These are phyloP conservation scores for Pocillopora verrucosa DNA, from an alignment of 64 coral and sea anemone genomes.

Conservation along the genomic window DNA sequence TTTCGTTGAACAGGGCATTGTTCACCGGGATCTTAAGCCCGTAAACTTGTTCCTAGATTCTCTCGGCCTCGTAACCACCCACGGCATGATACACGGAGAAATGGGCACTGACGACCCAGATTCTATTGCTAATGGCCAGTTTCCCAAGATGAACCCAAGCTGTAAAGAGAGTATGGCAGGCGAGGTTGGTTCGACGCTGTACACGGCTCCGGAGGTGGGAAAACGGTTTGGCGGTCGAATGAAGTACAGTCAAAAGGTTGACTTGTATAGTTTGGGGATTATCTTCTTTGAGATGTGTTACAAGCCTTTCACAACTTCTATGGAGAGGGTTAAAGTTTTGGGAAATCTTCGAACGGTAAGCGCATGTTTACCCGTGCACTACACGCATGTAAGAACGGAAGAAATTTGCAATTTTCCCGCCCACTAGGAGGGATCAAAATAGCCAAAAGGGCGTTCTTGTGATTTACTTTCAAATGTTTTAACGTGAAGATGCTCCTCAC, in stretches of 20 bases:
- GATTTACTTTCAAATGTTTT: too few species aligned
- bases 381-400: slow-evolving; percentile 83
- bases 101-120: slow-evolving; percentile 21
- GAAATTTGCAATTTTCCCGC: too few species aligned
- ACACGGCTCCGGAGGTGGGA: slow-evolving; percentile 86
- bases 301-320: slow-evolving; percentile 74
- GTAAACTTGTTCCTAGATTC: slow-evolving; percentile 95
- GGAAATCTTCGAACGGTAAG: slow-evolving; percentile 88
- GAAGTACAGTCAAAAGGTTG: slow-evolving; percentile 94
- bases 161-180: slow-evolving; percentile 87
- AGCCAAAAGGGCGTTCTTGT: too few species aligned
- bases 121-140: slow-evolving; percentile 1
- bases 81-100: slow-evolving; percentile 65
- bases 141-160: slow-evolving; percentile 50
- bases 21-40: slow-evolving; percentile 97
- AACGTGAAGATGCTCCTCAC: too few species aligned
- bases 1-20: slow-evolving; percentile 72
- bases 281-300: slow-evolving; percentile 99
- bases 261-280: slow-evolving; percentile 96
- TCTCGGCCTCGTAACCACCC: slow-evolving; percentile 85
- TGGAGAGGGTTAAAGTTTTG: slow-evolving; percentile 82
- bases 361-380: slow-evolving; percentile 50
- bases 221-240: slow-evolving; percentile 49
- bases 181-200: slow-evolving; percentile 89
- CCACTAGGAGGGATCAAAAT: too few species aligned